Conservation (phyloP, 2,113 vertebrate species). For the Uropsilus gracilis region DNA sequence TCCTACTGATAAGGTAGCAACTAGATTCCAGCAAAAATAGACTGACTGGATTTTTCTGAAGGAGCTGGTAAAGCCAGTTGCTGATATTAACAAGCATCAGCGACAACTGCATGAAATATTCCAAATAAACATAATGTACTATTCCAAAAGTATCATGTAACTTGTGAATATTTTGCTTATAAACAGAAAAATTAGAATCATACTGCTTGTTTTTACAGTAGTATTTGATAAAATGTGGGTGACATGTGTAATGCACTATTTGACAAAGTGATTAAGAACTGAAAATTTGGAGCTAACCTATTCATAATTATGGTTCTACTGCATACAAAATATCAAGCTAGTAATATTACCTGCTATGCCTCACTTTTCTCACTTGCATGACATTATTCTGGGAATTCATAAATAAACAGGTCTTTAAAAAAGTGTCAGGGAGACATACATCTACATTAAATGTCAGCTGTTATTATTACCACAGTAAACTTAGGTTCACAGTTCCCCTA, state of each 20-base stretch:
- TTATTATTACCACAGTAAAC: background rate
- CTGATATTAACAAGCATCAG: constrained; percentile 65
- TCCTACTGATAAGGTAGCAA: background rate
- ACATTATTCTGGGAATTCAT: background rate
- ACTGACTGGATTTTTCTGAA: constrained; percentile 52
- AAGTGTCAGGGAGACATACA: background rate
- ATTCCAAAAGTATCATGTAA: constrained; percentile 51
- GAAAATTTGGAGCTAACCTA: background rate
- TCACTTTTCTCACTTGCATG: background rate
- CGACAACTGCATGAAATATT: constrained; percentile 40
- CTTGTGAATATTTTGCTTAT: constrained; percentile 45
- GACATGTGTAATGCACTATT: background rate
- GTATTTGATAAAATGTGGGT: background rate
- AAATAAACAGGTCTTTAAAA: background rate
- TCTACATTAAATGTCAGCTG: background rate
- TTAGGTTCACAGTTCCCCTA: background rate
- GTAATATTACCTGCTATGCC: background rate
- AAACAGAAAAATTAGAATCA: constrained; percentile 59
- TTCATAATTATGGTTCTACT: background rate
- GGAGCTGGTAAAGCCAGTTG: constrained; percentile 38
- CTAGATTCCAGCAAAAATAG: constrained; percentile 8
- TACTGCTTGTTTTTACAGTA: background rate
- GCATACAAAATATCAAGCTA: background rate
- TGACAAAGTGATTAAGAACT: constrained; percentile 23
- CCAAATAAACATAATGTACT: constrained; percentile 37